phyloP scores from a whole-genome alignment of 2,888 invertebrate genomes.

The Hesperia comma region DNA sequence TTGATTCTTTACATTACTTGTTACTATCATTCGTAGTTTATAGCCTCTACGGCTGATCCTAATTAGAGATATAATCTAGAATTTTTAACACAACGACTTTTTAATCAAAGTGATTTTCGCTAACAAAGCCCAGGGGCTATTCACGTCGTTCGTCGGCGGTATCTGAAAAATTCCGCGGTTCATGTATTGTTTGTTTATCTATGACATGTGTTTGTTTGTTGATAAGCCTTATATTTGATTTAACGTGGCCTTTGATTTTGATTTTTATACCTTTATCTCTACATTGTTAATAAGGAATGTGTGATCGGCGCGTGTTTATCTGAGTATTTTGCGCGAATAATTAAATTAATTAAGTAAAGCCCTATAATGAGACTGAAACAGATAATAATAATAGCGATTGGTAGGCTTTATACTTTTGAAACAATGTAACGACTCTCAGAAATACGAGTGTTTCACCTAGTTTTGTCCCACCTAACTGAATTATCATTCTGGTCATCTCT shows the following conservation, averaged over 20 bases:
- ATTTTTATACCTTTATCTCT: background rate
- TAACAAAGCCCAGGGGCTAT: background rate
- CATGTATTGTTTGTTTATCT: constrained; percentile 12
- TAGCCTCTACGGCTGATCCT: background rate
- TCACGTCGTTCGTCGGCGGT: background rate
- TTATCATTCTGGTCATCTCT: too few species aligned
- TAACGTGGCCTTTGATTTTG: constrained; percentile 9
- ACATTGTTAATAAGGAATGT: background rate
- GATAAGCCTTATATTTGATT: constrained; percentile 12
- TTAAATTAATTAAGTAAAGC: too few species aligned
- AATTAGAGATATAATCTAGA: constrained; percentile 6
- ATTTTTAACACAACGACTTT: background rate
- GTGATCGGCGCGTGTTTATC: background rate
- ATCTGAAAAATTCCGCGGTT: constrained; percentile 5
- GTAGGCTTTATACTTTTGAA: too few species aligned
- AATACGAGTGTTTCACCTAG: too few species aligned
- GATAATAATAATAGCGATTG: too few species aligned
- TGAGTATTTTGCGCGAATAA: too few species aligned
- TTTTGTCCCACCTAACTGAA: background rate
- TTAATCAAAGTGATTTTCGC: constrained; percentile 1
- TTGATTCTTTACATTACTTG: constrained; percentile 42
- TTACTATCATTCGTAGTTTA: constrained; percentile 32
- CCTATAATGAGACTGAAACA: too few species aligned
- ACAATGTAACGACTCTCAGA: too few species aligned
- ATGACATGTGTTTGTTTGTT: constrained; percentile 13